Base-by-base conservation (phyloP, 2,888 invertebrate species). In the Nycteola revayana region DNA sequence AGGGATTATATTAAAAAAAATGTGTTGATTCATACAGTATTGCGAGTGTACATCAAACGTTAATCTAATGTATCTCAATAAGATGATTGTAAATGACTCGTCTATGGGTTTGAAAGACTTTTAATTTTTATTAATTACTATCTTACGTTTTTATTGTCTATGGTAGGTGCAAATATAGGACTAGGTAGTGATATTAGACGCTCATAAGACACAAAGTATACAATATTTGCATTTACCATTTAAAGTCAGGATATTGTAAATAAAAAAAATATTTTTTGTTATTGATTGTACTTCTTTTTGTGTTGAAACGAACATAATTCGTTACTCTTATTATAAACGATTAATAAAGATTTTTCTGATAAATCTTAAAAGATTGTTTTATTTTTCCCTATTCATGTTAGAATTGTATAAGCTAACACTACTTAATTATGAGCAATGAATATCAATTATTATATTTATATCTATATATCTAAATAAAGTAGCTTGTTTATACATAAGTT, bases 331-430 rank as follows among this genome's bases (percentile, higher is more conserved):
- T 76, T 75, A 71, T 74, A 70, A 74, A 80, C 53, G 60, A 61
- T 66, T 67, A 82, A 82, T 82, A 85, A 86, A 85, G 70, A 69
- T 75, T 80, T 81, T 76, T 73, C 74, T 73, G 75, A 76, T 79
- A 73, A 78, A 79, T 77, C 65, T 70, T 57, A 57, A 31, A 5
- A 30, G 3, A 7, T 32, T 20, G 25, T 46, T 45, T 58, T 47
- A 61, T 58, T 60, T 62, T 66, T 33, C n/a, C n/a, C n/a, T n/a
- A n/a, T n/a, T n/a, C n/a, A n/a, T n/a, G n/a, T n/a, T n/a, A n/a
- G n/a, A n/a, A n/a, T n/a, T n/a, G n/a, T n/a, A n/a, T n/a, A n/a
- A n/a, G n/a, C n/a, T n/a, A n/a, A n/a, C n/a, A n/a, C n/a, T n/a
- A n/a, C n/a, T n/a, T n/a, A n/a, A n/a, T n/a, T n/a, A n/a, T n/a